Percentiles rank a stretch among this genome's conserved stretches.
These are phyloP conservation scores for Phrynocephalus versicolor DNA, from an alignment of 2,113 vertebrate species.

Conservation along the genomic window DNA sequence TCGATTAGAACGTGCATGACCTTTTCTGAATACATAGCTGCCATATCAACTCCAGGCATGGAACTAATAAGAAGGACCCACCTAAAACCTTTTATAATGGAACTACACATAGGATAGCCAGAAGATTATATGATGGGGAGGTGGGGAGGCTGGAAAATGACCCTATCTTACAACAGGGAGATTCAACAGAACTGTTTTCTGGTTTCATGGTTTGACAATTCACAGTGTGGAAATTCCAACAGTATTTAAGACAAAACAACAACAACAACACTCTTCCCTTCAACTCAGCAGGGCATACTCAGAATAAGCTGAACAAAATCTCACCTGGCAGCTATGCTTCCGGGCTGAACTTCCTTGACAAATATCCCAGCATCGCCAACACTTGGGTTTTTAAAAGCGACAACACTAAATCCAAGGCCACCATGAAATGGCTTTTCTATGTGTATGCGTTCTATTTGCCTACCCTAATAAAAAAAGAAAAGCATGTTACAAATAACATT, in stretches of 20 bases:
- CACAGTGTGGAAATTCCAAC: not conserved
- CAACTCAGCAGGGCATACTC: not conserved
- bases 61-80: not conserved
- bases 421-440: constrained; percentile 86
- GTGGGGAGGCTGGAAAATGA: not conserved
- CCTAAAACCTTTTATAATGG: too few species aligned
- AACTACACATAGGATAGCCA: not conserved
- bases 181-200: not conserved
- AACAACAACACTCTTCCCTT: too few species aligned
- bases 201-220: not conserved
- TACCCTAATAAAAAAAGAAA: constrained; percentile 77
- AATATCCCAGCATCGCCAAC: constrained; percentile 84
- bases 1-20: too few species aligned
- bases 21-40: not conserved
- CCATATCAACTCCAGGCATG: not conserved
- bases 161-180: not conserved
- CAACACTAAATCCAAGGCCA: constrained; percentile 94
- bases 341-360: constrained; percentile 90
- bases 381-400: constrained; percentile 82
- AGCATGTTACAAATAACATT: not conserved
- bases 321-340: constrained; percentile 91
- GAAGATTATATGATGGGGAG: not conserved
- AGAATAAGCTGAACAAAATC: not conserved
- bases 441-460: constrained; percentile 81
- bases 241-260: not conserved